Base-by-base conservation (phyloP, 1,140 invertebrate species). In the Caenorhabditis latens region DNA sequence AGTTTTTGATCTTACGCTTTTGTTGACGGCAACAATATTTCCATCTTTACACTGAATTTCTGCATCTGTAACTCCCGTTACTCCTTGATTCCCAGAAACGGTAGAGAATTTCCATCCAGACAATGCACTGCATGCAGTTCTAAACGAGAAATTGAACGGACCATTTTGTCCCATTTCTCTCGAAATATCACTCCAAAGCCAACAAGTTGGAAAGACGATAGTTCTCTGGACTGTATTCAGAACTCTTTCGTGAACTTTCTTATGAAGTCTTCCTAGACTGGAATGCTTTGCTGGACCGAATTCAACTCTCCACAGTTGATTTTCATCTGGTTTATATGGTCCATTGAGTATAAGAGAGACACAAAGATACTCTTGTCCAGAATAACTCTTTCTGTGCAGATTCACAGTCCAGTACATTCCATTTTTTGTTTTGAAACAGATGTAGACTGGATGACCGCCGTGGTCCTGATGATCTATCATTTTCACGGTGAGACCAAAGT, bases 141-240 rank as follows among this genome's bases (percentile, higher is more conserved):
- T 71, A 4, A 71, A 43, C 16, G 65, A 9, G 43, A 71, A 71
- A 19, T 6, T n/a, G 65, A 46, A 71, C n/a, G 65, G 40, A 8
- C 65, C 65, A 71, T 14, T 46, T 19, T 4, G 21, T 11, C 65
- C 65, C 65, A 71, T 71, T 19, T 71, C 65, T 32, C 46, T 71
- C 13, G 46, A 13, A 14, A 71, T 42, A 21, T 71, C 65, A 16
- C 11, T 32, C 65, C 65, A 71, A 19, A 6, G 42, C 40, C 42
- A 71, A 8, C 65, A 71, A 1, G 65, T 71, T 21, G 65, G 65
- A 16, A 71, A 71, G 42, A 40, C 43, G 16, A 71, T 71, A n/a
- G 65, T 71, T 32, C 65, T 8, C 46, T 71, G 65, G 1, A 71
- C 65, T 7, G 42, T 46, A 71, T 71, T 71, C 14, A 71, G 21